Evolutionary conservation across 2,113 vertebrate genomes (phyloP).

Genomic region (Irena cyanogastra): DNA sequence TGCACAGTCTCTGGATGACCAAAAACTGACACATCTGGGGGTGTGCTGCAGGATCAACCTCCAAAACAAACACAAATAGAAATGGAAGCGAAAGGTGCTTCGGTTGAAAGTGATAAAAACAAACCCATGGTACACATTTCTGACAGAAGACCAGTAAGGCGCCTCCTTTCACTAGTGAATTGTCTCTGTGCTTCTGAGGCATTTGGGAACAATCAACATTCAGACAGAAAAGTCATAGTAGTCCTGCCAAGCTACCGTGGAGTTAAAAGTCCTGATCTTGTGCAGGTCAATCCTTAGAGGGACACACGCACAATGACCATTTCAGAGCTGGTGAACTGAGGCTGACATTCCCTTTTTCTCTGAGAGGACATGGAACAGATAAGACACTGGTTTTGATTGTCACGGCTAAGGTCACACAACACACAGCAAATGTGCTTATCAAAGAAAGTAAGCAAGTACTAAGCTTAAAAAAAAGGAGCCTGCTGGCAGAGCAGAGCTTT

Average conservation of each 20-base stretch:
- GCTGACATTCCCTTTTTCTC: not conserved
- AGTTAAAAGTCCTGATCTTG: not conserved
- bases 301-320: not conserved
- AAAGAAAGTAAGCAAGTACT: constrained; percentile 10
- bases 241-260: not conserved
- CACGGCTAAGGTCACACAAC: constrained; percentile 15
- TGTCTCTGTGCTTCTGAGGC: not conserved
- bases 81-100: constrained; percentile 27
- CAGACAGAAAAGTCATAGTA: not conserved
- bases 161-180: not conserved
- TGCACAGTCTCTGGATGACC: not conserved
- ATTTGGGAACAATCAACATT: not conserved
- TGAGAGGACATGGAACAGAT: not conserved
- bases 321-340: not conserved
- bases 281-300: not conserved
- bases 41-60: not conserved
- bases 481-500: constrained; percentile 37
- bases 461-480: constrained; percentile 33
- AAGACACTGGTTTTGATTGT: constrained; percentile 50
- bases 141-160: not conserved
- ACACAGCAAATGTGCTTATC: not conserved
- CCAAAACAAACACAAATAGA: not conserved
- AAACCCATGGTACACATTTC: not conserved
- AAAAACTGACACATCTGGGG: not conserved
- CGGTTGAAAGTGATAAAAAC: not conserved